Base-by-base conservation (phyloP, 1,140 invertebrate species). In the Drosophila oshimai region DNA sequence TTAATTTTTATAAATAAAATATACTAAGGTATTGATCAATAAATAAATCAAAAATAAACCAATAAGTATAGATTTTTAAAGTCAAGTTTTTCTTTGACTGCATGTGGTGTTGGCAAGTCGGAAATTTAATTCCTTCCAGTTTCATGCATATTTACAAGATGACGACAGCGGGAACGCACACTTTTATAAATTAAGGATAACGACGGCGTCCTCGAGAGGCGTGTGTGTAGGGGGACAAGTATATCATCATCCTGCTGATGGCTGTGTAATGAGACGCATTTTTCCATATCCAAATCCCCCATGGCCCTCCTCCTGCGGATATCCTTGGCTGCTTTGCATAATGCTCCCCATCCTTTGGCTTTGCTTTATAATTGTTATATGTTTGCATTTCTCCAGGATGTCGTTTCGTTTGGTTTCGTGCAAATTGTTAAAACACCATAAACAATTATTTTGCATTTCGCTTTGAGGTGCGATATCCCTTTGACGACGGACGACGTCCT, bases 151-250 rank as follows among this genome's bases (percentile, higher is more conserved):
- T 86, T 86, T 72, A 81, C 61, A 87, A 87, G 80, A 80, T 86
- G 79, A 86, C 28, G 72, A 45, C 62, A 36, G 55, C 33, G 29
- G 45, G 51, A 51, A 36, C 74, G 45, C 76, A 84, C 76, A 81
- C 77, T 87, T 87, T 86, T 81, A 87, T 86, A 87, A 86, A 87
- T 86, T 86, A 86, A 86, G 81, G 50, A 86, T 87, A 86, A 87
- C 83, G 77, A 87, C 54, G 50, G 41, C 36, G 45, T 31, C 42
- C 36, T 57, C 42, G 33, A 53, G 51, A 41, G 55, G 49, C 7
- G 28, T 26, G 39, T 46, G 55, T 34, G 36, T 44, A 22, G 20
- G 18, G 20, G 33, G 17, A 18, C 10, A 22, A 15, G 3, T 10
- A 57, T 78, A 44, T 77, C 60, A 70, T 68, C 68, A n/a, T n/a